These are phyloP conservation scores for Eleginops maclovinus DNA, from an alignment of 2,113 vertebrate species.

Conservation along the genomic window DNA sequence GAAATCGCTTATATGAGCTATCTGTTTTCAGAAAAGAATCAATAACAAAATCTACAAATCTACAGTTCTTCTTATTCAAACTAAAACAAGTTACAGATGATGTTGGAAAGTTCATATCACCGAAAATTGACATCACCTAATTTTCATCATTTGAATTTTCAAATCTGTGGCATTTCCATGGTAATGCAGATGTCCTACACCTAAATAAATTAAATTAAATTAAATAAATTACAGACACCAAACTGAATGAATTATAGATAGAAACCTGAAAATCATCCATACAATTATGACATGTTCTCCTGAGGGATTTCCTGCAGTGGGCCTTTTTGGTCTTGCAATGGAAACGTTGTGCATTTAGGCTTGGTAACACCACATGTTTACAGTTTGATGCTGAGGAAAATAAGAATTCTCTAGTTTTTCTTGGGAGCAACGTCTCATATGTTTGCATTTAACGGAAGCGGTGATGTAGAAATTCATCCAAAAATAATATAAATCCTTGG, in stretches of 20 bases:
- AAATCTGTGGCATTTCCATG: constrained; percentile 6
- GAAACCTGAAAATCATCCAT: not conserved
- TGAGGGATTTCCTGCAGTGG: not conserved
- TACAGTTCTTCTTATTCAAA: too few relatives aligned
- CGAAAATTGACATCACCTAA: not conserved
- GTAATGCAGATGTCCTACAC: not conserved
- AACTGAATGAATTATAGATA: constrained; percentile 12
- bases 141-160: constrained; percentile 13
- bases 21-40: too few relatives aligned
- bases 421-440: not conserved
- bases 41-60: too few relatives aligned
- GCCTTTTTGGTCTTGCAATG: not conserved
- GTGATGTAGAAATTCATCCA: not conserved
- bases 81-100: not conserved
- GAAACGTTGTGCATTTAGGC: not conserved
- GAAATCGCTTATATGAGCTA: too few relatives aligned
- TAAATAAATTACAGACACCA: constrained; percentile 28
- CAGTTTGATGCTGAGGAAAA: not conserved
- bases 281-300: constrained; percentile 11
- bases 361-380: not conserved
- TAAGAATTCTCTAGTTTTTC: not conserved
- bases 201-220: too few relatives aligned
- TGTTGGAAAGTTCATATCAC: not conserved
- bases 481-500: too few relatives aligned
- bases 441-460: not conserved